phyloP scores from a whole-genome alignment of 2,797 vertebrate species.

The Ptychobarbus kaznakovi region DNA sequence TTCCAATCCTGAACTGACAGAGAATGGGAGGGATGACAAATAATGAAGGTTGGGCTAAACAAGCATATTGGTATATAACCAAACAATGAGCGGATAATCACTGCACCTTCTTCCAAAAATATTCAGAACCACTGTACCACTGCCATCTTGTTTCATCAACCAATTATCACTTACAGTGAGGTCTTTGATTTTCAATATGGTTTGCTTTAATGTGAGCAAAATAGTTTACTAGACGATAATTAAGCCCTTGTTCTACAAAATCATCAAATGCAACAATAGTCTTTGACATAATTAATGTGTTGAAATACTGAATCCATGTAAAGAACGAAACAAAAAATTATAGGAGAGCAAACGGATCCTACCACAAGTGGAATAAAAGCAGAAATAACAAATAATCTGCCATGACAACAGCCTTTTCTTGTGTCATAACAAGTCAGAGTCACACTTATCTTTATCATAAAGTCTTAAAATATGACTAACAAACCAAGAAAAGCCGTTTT shows the following conservation, averaged over 20 bases:
- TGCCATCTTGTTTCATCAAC: neutral
- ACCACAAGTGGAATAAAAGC: neutral
- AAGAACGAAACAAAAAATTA: neutral
- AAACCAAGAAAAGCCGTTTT: slow-evolving; percentile 21
- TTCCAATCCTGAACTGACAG: slow-evolving; percentile 41
- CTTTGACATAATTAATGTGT: neutral
- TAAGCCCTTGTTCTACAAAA: neutral
- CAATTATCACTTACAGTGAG: neutral
- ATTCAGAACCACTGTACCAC: neutral
- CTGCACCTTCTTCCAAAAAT: neutral
- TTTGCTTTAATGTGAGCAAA: neutral
- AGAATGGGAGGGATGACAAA: slow-evolving; percentile 21
- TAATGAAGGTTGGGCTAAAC: slow-evolving; percentile 1
- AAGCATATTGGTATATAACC: neutral
- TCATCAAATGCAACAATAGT: neutral
- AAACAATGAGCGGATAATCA: neutral
- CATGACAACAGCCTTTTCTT: neutral
- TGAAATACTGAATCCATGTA: neutral
- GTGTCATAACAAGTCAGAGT: neutral
- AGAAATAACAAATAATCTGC: neutral
- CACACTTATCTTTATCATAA: neutral
- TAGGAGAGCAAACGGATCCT: neutral
- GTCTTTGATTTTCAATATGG: neutral
- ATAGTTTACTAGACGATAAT: neutral
- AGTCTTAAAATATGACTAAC: neutral